Percentiles rank a stretch among this genome's conserved stretches.
Evolutionary conservation across 2,113 vertebrate species (phyloP).

Genomic region (Oxyruncus cristatus): DNA sequence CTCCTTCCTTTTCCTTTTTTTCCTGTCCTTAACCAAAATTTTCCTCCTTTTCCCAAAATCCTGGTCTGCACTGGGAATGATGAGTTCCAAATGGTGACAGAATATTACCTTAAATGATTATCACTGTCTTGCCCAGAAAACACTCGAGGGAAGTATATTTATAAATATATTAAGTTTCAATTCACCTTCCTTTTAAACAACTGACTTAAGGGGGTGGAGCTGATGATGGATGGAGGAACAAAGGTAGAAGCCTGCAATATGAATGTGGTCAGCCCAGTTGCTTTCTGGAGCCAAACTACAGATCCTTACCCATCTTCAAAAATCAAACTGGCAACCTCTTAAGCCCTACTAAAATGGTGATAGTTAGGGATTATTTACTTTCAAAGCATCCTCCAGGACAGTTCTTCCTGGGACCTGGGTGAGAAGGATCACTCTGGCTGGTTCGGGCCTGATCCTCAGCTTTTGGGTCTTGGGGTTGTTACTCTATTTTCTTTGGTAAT

Average conservation of each 20-base stretch:
- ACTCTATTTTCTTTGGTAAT: neutral
- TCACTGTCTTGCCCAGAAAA: neutral
- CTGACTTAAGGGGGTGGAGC: neutral
- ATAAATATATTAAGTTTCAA: neutral
- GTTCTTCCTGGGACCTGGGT: neutral
- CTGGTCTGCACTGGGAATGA: neutral
- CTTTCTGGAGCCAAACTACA: neutral
- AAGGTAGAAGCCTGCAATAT: accelerated
- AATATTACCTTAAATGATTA: neutral
- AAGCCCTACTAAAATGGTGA: neutral
- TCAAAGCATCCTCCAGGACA: neutral
- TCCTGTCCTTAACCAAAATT: neutral
- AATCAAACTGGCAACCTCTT: neutral
- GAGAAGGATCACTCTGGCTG: neutral
- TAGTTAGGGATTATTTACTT: neutral
- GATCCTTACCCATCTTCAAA: neutral
- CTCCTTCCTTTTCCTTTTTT: neutral
- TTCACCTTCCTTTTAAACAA: neutral
- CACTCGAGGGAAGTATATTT: neutral
- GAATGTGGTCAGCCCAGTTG: neutral
- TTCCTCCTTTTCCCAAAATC: neutral
- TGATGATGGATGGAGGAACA: neutral
- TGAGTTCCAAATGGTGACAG: neutral
- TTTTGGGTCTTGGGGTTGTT: neutral
- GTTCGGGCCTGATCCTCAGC: neutral